Conservation (phyloP, 2,888 invertebrate genomes). For the Ichneumoninae sp. region DNA sequence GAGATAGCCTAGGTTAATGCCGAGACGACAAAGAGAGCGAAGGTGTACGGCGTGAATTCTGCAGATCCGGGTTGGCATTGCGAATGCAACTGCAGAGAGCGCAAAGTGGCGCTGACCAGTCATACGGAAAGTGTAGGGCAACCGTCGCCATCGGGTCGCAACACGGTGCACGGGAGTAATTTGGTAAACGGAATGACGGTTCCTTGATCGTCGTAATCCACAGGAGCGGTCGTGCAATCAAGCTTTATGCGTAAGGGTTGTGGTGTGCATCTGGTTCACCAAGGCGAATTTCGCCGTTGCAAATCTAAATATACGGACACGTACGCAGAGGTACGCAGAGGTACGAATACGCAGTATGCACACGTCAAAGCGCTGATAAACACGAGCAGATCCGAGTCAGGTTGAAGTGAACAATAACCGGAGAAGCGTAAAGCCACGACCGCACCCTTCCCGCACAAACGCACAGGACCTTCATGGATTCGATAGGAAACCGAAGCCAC, state of each 20-base stretch:
- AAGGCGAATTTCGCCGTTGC: constrained; percentile 23
- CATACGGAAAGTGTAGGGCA: constrained; percentile 16
- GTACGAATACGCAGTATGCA: constrained; percentile 16
- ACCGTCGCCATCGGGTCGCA: constrained; percentile 7
- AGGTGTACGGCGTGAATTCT: constrained; percentile 40
- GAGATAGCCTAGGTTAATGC: constrained; percentile 18
- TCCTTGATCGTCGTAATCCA: constrained; percentile 67
- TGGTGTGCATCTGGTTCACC: constrained; percentile 24
- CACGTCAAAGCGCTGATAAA: constrained; percentile 30
- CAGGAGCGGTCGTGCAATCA: constrained; percentile 66
- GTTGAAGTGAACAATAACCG: constrained; percentile 3
- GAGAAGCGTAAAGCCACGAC: constrained; percentile 21
- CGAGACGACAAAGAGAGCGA: constrained; percentile 23
- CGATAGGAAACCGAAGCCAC: constrained; percentile 31
- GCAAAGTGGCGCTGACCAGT: constrained; percentile 38
- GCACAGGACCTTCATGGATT: constrained; percentile 12
- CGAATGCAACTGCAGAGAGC: constrained; percentile 22
- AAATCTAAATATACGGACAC: constrained; percentile 19
- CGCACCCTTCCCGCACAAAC: constrained; percentile 13
- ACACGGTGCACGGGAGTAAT: constrained; percentile 51
- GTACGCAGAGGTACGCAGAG: constrained; percentile 7
- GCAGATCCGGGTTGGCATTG: constrained; percentile 17
- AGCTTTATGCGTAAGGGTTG: constrained; percentile 61
- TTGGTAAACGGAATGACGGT: constrained; percentile 66
- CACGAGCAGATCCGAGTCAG: constrained; percentile 6